phyloP scores from a whole-genome alignment of 2,888 invertebrate genomes.

The Lasioglossum lativentre region DNA sequence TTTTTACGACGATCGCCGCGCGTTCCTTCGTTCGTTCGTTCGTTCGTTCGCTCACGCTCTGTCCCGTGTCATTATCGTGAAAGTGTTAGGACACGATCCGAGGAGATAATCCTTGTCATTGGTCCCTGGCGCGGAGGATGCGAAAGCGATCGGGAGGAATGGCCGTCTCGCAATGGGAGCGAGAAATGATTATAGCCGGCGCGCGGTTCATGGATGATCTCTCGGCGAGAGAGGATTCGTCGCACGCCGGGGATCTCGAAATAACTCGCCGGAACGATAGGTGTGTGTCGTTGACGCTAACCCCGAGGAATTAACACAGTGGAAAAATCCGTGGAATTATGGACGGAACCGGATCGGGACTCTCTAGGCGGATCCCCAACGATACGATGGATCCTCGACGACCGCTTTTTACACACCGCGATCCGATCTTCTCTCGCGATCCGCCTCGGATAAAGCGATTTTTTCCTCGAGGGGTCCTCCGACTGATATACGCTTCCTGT shows the following conservation, averaged over 20 bases:
- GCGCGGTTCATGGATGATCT: slow-evolving; percentile 4
- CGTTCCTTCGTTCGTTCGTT: neutral
- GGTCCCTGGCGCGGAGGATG: slow-evolving; percentile 8
- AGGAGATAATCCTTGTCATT: slow-evolving; percentile 32
- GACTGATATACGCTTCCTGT: neutral
- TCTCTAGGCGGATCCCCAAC: neutral
- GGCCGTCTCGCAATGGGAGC: slow-evolving; percentile 28
- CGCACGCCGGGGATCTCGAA: slow-evolving; percentile 3
- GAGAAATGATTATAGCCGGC: slow-evolving; percentile 40
- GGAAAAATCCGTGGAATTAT: slow-evolving; percentile 1
- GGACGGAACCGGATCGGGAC: neutral
- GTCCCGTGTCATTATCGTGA: slow-evolving; percentile 46
- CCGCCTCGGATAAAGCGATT: neutral
- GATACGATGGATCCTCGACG: neutral
- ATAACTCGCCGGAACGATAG: neutral
- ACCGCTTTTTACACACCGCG: neutral
- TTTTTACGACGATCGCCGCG: slow-evolving; percentile 11
- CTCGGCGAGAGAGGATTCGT: slow-evolving; percentile 3
- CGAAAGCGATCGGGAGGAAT: slow-evolving; percentile 19
- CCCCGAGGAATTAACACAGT: neutral
- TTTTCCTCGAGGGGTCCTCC: neutral
- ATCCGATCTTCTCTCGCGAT: neutral
- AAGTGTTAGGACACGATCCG: slow-evolving; percentile 47
- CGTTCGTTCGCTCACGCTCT: neutral
- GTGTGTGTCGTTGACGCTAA: neutral